A percentile compares a stretch with the other conserved stretches of the same genome.
Conservation (phyloP, 2,888 invertebrate genomes). For the Limnephilus rhombicus region DNA sequence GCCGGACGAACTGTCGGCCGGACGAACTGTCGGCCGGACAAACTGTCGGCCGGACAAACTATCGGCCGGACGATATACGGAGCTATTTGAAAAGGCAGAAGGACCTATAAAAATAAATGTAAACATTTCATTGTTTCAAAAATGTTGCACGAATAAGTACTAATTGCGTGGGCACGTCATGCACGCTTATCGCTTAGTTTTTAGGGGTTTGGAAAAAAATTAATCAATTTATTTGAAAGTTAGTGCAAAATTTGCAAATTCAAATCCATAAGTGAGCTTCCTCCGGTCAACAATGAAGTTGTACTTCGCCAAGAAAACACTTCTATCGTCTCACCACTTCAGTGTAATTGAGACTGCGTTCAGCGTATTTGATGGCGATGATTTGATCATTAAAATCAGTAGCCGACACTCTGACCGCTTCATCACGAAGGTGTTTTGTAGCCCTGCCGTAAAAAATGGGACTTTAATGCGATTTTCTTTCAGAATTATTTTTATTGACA, state of each 20-base stretch:
- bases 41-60: no score
- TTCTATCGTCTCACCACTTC: not conserved
- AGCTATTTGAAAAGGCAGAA: no score
- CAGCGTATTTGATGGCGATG: not conserved
- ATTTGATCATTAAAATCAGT: conserved; percentile 31
- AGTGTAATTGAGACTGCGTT: not conserved
- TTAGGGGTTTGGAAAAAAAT: not conserved
- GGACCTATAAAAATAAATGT: no score
- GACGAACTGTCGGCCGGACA: no score
- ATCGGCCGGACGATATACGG: no score
- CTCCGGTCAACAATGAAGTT: no score
- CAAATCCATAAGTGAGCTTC: not conserved
- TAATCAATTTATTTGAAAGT: not conserved
- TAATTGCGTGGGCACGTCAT: no score
- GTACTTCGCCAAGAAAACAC: not conserved
- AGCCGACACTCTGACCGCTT: conserved; percentile 11
- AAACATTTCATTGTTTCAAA: no score
- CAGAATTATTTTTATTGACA: conserved; percentile 5
- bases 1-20: no score
- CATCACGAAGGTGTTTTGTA: not conserved
- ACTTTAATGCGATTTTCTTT: conserved; percentile 4
- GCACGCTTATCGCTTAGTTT: no score
- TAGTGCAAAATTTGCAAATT: not conserved
- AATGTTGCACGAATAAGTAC: no score
- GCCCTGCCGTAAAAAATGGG: not conserved